Base-by-base conservation (phyloP, 23 tunicate genomes). In the Trididemnum nubilum region DNA sequence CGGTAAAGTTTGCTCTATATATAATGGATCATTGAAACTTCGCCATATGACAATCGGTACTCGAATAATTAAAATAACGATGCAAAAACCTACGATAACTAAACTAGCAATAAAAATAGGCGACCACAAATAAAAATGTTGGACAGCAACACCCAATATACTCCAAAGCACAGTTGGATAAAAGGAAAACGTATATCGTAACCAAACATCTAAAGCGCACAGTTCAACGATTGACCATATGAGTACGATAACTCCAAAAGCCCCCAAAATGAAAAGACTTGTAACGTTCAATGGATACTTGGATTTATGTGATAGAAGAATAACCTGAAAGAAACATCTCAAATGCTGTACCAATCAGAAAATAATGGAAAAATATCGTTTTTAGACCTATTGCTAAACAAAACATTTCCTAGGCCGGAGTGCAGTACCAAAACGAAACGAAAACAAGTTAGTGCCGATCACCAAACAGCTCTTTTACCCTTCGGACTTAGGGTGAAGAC, bases 21-120 rank as follows among this genome's bases (percentile, higher is more conserved):
- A 89, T 19, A 89, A 59, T 15, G 94, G 94, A 32, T 78, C 19
- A 36, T 65, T 89, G 64, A 76, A 89, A 31, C 84, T 83, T 36
- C 84, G 65, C 88, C 88, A 89, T n/a, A 89, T 86, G 0, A 84
- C 85, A 34, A 89, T 26, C 22, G 94, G 94, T 1, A 89, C 81
- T 18, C 88, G 82, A 33, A 84, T 78, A 2, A 84, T 77, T 23
- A 84, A 52, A 1, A 64, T 73, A 12, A 89, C 30, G 23, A 79
- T 29, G 3, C 88, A 51, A 7, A 79, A 0, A 27, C 94, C 77
- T 1, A 89, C 31, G 29, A 89, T 30, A 33, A 69, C 66, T 30
- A 64, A 12, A 1, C 76, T 51, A 4, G 79, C 44, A 39, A 88
- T 88, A 30, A 87, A 82, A 28, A 82, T 83, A 2, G 80, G 86